Evolutionary conservation across 2,888 invertebrate genomes (phyloP).

Genomic region (Coremacera marginata): DNA sequence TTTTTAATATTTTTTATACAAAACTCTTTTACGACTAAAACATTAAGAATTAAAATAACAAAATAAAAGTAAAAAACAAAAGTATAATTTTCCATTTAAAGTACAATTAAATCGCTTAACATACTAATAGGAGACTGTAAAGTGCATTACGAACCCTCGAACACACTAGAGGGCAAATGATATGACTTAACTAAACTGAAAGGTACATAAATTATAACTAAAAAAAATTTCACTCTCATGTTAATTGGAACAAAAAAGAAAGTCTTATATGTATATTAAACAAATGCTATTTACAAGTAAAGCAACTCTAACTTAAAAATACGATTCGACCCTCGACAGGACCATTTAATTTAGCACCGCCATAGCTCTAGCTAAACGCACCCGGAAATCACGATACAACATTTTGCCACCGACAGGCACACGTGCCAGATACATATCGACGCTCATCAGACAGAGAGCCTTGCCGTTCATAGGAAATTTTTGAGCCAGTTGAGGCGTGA

Average conservation of each 20-base stretch:
- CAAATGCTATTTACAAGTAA: neutral
- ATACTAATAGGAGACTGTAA: constrained; percentile 43
- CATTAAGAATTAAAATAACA: constrained; percentile 32
- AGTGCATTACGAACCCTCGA: neutral
- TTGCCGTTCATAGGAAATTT: constrained; percentile 86
- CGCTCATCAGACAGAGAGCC: constrained; percentile 82
- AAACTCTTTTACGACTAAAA: neutral
- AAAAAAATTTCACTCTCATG: constrained; percentile 19
- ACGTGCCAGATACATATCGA: constrained; percentile 79
- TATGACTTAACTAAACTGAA: neutral
- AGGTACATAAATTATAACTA: constrained; percentile 24
- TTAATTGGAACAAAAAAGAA: neutral
- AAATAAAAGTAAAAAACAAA: constrained; percentile 39
- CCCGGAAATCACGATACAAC: constrained; percentile 78
- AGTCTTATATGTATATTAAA: neutral
- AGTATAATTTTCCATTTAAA: neutral
- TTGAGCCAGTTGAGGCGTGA: constrained; percentile 66
- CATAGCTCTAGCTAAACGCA: constrained; percentile 78
- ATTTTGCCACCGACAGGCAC: constrained; percentile 78
- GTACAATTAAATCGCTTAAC: constrained; percentile 33
- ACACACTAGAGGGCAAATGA: neutral
- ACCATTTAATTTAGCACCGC: constrained; percentile 68
- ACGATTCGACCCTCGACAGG: neutral
- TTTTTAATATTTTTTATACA: neutral
- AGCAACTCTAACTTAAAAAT: neutral